These are phyloP conservation scores for Petrocephalus sullivani DNA, from an alignment of 2,797 vertebrate species.

Conservation along the genomic window DNA sequence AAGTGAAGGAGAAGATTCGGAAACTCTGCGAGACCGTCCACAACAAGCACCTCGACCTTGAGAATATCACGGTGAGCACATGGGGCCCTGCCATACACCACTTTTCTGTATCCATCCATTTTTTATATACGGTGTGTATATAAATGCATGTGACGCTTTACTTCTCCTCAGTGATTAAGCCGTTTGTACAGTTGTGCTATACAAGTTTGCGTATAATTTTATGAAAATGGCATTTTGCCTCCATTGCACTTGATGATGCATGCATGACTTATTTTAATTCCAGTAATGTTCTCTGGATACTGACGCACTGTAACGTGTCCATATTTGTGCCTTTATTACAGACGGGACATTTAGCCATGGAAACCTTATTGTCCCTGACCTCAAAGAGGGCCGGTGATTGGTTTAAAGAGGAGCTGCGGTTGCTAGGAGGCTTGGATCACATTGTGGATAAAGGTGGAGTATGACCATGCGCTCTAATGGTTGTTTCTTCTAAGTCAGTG, in stretches of 20 bases:
- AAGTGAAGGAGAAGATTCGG: constrained; percentile 97
- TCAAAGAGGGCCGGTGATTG: constrained; percentile 95
- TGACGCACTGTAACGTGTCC: not conserved
- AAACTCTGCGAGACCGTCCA: constrained; percentile 96
- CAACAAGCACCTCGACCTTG: constrained; percentile 94
- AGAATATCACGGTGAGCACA: constrained; percentile 89
- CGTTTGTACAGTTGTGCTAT: not conserved
- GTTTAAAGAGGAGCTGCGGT: constrained; percentile 96
- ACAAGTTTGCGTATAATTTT: not conserved
- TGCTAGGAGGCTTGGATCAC: constrained; percentile 94
- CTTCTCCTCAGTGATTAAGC: not conserved
- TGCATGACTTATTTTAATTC: not conserved
- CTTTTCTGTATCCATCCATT: not conserved
- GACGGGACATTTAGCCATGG: constrained; percentile 96
- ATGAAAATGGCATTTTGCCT: not conserved
- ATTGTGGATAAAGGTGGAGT: constrained; percentile 92
- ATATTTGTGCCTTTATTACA: constrained; percentile 43
- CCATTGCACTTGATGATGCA: not conserved
- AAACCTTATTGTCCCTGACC: constrained; percentile 87
- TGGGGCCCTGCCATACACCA: not conserved
- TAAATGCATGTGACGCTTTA: not conserved
- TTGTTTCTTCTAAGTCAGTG: not conserved
- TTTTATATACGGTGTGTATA: not conserved
- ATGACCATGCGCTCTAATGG: not conserved
- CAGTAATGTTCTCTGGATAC: not conserved